phyloP scores from a whole-genome alignment of 2,888 invertebrate genomes.

The Linnaemya vulpina region DNA sequence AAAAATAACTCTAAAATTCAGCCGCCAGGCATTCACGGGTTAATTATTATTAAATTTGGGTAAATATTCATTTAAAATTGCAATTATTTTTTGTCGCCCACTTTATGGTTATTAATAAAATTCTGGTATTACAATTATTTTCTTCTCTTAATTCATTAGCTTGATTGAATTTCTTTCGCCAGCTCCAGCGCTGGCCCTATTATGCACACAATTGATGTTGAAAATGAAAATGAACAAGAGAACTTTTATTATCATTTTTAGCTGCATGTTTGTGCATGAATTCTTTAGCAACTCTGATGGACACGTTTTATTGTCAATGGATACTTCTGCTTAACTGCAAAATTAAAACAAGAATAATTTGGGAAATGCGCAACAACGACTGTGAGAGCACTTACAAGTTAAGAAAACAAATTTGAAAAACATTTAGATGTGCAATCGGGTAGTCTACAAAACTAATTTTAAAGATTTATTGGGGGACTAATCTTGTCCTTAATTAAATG shows the following conservation, averaged over 20 bases:
- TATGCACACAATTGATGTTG: slow-evolving; percentile 49
- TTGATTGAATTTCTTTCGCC: slow-evolving; percentile 35
- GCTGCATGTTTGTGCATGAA: slow-evolving; percentile 43
- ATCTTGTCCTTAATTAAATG: no score
- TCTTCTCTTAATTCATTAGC: slow-evolving; percentile 12
- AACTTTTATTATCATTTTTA: slow-evolving; percentile 16
- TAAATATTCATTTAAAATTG: neutral
- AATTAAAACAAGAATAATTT: neutral
- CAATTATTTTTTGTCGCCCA: neutral
- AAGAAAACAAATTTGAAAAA: neutral
- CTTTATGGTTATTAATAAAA: slow-evolving; percentile 5
- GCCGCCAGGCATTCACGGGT: neutral
- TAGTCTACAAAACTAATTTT: no score
- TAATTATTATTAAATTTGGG: neutral
- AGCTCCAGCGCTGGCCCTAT: neutral
- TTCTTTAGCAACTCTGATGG: slow-evolving; percentile 37
- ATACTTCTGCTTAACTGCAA: neutral
- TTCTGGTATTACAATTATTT: neutral
- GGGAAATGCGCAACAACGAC: neutral
- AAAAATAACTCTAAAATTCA: neutral
- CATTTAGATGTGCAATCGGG: neutral
- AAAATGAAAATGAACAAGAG: slow-evolving; percentile 47
- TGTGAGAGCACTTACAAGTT: neutral
- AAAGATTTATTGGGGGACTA: neutral
- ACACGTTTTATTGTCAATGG: slow-evolving; percentile 37